Evolutionary conservation across 53 echinoderm and acorn worm species (phyloP).

Genomic region (Henricia sp.): DNA sequence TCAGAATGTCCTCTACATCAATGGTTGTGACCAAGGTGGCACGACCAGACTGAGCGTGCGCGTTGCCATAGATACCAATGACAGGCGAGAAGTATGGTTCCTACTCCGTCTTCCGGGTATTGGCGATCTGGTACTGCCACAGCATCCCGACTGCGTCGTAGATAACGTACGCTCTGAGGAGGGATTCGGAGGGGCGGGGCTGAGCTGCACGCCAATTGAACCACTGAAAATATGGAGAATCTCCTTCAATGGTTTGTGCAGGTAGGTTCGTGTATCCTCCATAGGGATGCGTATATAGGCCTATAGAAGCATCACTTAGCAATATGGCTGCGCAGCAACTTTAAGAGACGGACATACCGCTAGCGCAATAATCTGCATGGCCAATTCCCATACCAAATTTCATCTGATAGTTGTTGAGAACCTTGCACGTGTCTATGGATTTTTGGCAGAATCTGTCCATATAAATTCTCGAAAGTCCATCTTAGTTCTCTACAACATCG

Average conservation of each 20-base stretch:
- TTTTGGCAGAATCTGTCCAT: too few relatives aligned
- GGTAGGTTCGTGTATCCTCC: conserved; percentile 10
- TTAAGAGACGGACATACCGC: too few relatives aligned
- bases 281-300: too few relatives aligned
- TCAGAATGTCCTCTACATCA: conserved; percentile 45
- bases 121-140: conserved; percentile 67
- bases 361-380: too few relatives aligned
- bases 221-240: conserved; percentile 68
- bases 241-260: conserved; percentile 72
- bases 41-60: conserved; percentile 36
- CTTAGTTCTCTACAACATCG: too few relatives aligned
- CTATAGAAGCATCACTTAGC: too few relatives aligned
- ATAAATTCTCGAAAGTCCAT: too few relatives aligned
- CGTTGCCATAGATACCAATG: conserved; percentile 48
- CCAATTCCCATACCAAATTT: too few relatives aligned
- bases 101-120: conserved; percentile 65
- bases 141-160: conserved; percentile 66
- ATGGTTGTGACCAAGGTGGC: conserved; percentile 26
- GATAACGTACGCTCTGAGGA: conserved; percentile 46
- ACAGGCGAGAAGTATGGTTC: conserved; percentile 64
- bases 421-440: too few relatives aligned
- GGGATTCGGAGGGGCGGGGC: conserved; percentile 65
- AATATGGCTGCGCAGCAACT: too few relatives aligned
- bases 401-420: too few relatives aligned
- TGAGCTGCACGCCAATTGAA: conserved; percentile 59